Evolutionary conservation across 2,888 invertebrate species (phyloP).

Genomic region (Tryphoninae sp.): DNA sequence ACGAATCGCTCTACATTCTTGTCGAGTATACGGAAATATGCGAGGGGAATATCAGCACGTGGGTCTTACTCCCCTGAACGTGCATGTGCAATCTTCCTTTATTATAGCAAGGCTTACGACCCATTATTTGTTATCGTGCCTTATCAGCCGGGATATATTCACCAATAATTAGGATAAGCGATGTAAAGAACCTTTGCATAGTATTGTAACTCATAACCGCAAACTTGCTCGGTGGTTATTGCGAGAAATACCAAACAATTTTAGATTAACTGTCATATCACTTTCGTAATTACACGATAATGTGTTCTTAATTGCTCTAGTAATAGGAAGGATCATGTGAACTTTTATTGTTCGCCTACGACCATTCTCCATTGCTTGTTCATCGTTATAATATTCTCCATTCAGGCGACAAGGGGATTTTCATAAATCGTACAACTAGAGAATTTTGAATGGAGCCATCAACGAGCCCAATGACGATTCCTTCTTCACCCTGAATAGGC

Average conservation of each 20-base stretch:
- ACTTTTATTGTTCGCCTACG: background rate
- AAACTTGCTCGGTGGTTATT: background rate
- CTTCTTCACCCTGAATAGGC: background rate
- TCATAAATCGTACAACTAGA: background rate
- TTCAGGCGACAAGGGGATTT: background rate
- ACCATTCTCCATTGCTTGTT: background rate
- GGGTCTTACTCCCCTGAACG: slow-evolving; percentile 30
- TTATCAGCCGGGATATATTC: no score
- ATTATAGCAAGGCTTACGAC: slow-evolving; percentile 1
- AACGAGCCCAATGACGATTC: background rate
- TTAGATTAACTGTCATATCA: background rate
- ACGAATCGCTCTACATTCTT: slow-evolving; percentile 28
- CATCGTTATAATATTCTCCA: slow-evolving; percentile 23
- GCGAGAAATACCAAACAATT: background rate
- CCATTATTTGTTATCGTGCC: background rate
- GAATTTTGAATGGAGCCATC: background rate
- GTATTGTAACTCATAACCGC: background rate
- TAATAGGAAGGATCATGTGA: background rate
- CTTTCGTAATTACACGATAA: background rate
- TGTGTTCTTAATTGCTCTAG: background rate
- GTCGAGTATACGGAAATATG: slow-evolving; percentile 38
- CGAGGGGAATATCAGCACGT: slow-evolving; percentile 22
- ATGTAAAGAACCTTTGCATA: background rate
- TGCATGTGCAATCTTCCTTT: slow-evolving; percentile 52
- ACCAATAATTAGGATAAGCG: no score